A percentile compares a stretch with the other conserved stretches of the same genome.
Conservation (phyloP, 2,113 vertebrate genomes). For the Cricetomys ansorgei region DNA sequence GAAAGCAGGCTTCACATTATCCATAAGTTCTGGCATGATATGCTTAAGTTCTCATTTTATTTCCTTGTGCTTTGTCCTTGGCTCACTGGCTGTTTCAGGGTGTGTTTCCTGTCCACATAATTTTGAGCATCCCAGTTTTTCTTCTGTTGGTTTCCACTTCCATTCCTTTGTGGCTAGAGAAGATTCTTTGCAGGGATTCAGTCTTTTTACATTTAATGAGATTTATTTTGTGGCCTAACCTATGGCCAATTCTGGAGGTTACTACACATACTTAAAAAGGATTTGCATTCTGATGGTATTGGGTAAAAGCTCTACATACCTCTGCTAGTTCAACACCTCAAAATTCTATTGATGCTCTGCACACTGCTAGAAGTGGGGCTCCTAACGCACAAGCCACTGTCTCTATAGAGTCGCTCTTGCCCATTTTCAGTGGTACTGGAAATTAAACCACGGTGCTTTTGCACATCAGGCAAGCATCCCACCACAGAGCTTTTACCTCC, state of each 20-base stretch:
- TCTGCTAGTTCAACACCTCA: not conserved
- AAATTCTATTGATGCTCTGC: not conserved
- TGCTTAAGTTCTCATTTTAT: not conserved
- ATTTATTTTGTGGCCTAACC: not conserved
- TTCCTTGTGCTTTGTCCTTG: not conserved
- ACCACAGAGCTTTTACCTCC: not conserved
- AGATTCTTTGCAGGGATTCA: not conserved
- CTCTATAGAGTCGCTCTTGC: not conserved
- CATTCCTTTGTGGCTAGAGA: not conserved
- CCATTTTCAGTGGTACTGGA: not conserved
- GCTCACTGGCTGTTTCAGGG: not conserved
- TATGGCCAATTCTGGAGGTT: not conserved
- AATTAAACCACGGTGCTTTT: not conserved
- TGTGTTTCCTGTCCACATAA: not conserved
- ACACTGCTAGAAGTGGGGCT: not conserved
- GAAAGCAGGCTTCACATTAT: not conserved
- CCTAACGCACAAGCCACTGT: not conserved
- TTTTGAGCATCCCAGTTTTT: slow-evolving; percentile 9
- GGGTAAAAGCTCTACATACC: not conserved
- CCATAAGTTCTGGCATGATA: not conserved
- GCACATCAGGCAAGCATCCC: not conserved
- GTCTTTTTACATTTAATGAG: slow-evolving; percentile 31
- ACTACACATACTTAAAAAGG: not conserved
- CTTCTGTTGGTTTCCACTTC: not conserved
- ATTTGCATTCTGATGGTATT: not conserved